Percentiles rank a stretch among this genome's conserved stretches.
These are phyloP conservation scores for Meghimatium bilineatum DNA, from an alignment of 2,888 invertebrate species.

Conservation along the genomic window DNA sequence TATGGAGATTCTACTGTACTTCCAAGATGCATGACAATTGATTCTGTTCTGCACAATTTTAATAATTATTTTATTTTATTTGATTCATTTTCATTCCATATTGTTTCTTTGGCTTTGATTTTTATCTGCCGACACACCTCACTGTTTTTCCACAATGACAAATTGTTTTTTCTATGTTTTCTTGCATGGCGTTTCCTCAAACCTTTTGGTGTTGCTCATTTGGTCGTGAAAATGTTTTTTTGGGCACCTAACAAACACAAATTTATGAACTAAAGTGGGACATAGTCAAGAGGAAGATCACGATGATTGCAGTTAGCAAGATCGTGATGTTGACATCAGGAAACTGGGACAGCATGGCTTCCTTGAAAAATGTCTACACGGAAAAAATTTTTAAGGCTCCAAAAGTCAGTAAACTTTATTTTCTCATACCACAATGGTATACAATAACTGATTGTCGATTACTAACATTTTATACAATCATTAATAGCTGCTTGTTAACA, in stretches of 20 bases:
- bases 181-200: neutral
- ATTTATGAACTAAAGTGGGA: constrained; percentile 69
- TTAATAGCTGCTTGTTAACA: neutral
- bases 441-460: neutral
- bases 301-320: constrained; percentile 70
- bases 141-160: neutral
- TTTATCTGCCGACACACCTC: neutral
- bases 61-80: neutral
- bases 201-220: too few species aligned
- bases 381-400: constrained; percentile 67
- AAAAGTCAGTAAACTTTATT: constrained; percentile 54
- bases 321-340: constrained; percentile 67
- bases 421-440: neutral
- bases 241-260: too few species aligned
- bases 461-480: neutral
- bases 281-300: constrained; percentile 71
- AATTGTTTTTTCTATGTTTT: neutral
- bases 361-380: constrained; percentile 75
- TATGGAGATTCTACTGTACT: too few species aligned
- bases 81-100: neutral
- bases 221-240: too few species aligned
- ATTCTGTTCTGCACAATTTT: neutral
- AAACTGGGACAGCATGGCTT: constrained; percentile 75
- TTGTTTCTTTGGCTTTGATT: neutral
- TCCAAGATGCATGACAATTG: neutral